Conservation (phyloP, 1,140 invertebrate genomes). For the Carposina sasakii region DNA sequence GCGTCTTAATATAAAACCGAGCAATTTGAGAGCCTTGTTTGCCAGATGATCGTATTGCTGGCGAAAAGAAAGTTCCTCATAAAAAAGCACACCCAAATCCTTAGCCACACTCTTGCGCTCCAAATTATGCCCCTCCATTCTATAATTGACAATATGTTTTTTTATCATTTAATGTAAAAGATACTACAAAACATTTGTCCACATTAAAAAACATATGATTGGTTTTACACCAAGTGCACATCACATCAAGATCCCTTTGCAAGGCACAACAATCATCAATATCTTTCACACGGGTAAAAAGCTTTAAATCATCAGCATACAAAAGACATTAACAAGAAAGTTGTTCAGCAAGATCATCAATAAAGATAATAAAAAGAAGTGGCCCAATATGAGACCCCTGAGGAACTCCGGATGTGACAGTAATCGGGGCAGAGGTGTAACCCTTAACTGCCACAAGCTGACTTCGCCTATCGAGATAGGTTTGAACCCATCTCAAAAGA, state of each 20-base stretch:
- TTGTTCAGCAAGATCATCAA: background rate
- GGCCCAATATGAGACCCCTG: background rate
- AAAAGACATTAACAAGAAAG: background rate
- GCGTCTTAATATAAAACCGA: too few species aligned
- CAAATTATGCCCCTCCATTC: too few species aligned
- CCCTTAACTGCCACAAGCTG: background rate
- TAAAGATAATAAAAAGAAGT: background rate
- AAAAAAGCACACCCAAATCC: too few species aligned
- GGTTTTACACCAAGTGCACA: background rate
- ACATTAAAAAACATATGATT: background rate
- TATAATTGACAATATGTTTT: too few species aligned
- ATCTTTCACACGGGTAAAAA: background rate
- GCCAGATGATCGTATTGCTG: too few species aligned
- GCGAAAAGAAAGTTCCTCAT: too few species aligned
- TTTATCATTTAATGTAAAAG: too few species aligned
- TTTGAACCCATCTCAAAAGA: background rate
- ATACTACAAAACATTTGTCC: conserved; percentile 1
- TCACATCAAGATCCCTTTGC: background rate
- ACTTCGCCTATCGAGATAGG: background rate
- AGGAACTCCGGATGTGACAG: background rate
- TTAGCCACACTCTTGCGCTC: too few species aligned
- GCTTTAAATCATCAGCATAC: conserved; percentile 1
- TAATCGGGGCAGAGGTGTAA: background rate
- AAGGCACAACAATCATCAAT: background rate
- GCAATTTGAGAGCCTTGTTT: too few species aligned